A percentile compares a stretch with the other conserved stretches of the same genome.
phyloP scores from a whole-genome alignment of 2,113 vertebrate species.

The Ibidorhyncha struthersii region DNA sequence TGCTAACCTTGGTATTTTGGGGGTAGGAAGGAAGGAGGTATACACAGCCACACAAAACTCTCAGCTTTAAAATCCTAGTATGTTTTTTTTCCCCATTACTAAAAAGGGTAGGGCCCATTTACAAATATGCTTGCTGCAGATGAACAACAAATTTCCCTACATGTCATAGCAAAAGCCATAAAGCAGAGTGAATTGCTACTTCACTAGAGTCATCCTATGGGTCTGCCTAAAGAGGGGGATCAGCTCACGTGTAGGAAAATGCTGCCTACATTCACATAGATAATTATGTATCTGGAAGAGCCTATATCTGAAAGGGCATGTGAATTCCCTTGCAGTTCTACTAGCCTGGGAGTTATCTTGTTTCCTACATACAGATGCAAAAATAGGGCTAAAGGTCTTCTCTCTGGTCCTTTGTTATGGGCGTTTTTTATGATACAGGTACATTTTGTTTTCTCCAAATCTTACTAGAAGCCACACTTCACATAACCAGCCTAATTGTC shows the following conservation, averaged over 20 bases:
- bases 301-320: neutral
- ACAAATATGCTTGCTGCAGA: neutral
- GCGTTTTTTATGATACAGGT: neutral
- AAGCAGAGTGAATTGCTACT: neutral
- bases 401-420: neutral
- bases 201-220: neutral
- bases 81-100: rapidly evolving
- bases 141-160: neutral
- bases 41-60: neutral
- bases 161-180: neutral
- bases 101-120: neutral
- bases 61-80: neutral
- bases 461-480: neutral
- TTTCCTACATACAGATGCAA: neutral
- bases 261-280: neutral
- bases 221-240: neutral
- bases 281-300: neutral
- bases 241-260: neutral
- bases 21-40: neutral
- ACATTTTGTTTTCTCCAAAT: neutral
- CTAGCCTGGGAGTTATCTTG: neutral
- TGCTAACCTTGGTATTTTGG: neutral
- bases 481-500: neutral
- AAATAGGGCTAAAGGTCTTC: neutral
- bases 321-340: neutral